Conservation (phyloP, 1,140 invertebrate species). For the Homalodisca vitripennis region DNA sequence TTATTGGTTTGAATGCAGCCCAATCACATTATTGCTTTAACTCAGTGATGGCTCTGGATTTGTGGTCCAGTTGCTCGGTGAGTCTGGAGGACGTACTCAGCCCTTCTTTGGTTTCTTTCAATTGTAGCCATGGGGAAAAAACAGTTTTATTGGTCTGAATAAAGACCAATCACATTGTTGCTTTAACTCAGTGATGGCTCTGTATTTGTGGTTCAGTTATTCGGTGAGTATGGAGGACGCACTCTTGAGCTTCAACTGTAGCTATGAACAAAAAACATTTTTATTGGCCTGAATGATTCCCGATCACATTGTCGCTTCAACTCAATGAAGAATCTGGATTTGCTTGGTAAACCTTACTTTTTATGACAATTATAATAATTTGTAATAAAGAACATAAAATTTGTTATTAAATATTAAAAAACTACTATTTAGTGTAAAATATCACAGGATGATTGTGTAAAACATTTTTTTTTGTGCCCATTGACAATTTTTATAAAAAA, state of each 20-base stretch:
- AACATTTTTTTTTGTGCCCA: no score
- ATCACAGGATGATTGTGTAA: no score
- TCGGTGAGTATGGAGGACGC: conserved; percentile 81
- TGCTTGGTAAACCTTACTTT: no score
- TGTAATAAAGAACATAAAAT: no score
- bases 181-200: conserved; percentile 69
- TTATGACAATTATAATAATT: no score
- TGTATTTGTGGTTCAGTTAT: conserved; percentile 80
- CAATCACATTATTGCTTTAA: conserved; percentile 87
- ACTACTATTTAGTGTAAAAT: no score
- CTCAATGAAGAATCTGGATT: conserved; percentile 70
- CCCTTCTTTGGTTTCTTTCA: conserved; percentile 73
- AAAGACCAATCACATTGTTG: conserved; percentile 76
- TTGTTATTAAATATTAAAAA: no score
- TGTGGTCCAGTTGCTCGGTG: conserved; percentile 81
- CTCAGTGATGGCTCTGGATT: conserved; percentile 70
- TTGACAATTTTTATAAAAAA: no score
- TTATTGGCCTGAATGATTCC: conserved; percentile 30
- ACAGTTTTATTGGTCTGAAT: no score
- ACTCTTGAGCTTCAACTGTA: conserved; percentile 68
- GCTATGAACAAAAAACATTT: conserved; percentile 43
- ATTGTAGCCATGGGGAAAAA: conserved; percentile 55
- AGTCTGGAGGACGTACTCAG: conserved; percentile 78
- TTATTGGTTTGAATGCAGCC: no score
- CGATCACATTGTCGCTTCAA: conserved; percentile 84